Conservation (phyloP, 2,113 vertebrate genomes). For the Myrmophylax atrothorax region DNA sequence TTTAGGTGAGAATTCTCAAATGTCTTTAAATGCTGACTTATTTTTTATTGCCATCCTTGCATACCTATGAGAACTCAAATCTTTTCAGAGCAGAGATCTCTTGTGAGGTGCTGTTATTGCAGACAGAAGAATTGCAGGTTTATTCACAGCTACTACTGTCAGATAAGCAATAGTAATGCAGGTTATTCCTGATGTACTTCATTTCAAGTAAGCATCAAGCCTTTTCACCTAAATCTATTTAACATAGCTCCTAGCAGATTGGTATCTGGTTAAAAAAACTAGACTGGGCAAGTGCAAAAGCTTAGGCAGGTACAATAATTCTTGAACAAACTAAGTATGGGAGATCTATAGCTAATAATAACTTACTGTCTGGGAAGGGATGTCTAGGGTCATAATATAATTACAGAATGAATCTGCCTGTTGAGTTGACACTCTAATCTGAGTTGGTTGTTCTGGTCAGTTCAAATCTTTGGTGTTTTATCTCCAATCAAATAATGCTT, state of each 20-base stretch:
- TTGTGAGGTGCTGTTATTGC: neutral
- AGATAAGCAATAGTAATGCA: neutral
- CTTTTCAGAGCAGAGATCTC: neutral
- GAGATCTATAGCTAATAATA: neutral
- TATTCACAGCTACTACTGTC: neutral
- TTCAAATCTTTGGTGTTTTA: neutral
- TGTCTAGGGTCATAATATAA: neutral
- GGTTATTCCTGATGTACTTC: neutral
- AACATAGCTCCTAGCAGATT: neutral
- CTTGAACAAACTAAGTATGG: neutral
- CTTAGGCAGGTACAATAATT: neutral
- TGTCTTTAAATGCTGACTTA: neutral
- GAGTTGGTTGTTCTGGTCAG: neutral
- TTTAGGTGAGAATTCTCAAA: neutral
- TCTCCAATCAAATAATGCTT: neutral
- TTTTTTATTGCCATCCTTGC: neutral
- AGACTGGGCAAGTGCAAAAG: neutral
- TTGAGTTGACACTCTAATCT: neutral
- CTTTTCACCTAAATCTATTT: neutral
- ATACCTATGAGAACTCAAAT: neutral
- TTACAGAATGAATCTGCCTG: neutral
- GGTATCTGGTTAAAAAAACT: neutral
- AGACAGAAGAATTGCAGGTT: neutral
- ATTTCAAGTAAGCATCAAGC: neutral
- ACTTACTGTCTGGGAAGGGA: neutral